phyloP scores from a whole-genome alignment of 2,797 vertebrate species.

The Parotocinclus haroldoi region DNA sequence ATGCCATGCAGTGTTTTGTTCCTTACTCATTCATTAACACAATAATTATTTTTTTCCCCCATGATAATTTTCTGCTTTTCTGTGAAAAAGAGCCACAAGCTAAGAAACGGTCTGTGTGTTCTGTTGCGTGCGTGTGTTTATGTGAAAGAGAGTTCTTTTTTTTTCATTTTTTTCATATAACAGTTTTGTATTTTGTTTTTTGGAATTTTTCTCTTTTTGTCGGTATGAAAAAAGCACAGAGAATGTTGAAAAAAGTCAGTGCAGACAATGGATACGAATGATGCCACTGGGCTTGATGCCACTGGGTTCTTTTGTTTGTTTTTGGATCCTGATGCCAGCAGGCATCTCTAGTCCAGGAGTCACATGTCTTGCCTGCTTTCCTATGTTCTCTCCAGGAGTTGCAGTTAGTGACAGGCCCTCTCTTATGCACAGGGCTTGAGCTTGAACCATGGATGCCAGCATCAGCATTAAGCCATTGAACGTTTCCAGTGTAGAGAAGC shows the following conservation, averaged over 20 bases:
- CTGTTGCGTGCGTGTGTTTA: conserved; percentile 34
- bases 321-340: conserved; percentile 43
- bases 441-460: conserved; percentile 54
- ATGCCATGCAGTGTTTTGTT: conserved; percentile 74
- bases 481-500: conserved; percentile 50
- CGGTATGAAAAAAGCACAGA: conserved; percentile 67
- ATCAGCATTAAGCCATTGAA: conserved; percentile 49
- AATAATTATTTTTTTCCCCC: conserved; percentile 63
- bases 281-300: conserved; percentile 57
- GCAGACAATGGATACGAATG: conserved; percentile 75
- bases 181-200: conserved; percentile 52
- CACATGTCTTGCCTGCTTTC: conserved; percentile 52
- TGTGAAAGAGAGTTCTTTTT: conserved; percentile 54
- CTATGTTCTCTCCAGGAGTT: conserved; percentile 7
- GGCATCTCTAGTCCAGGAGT: conserved; percentile 51
- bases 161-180: conserved; percentile 50
- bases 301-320: conserved; percentile 45
- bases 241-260: conserved; percentile 73
- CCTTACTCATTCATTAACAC: conserved; percentile 64
- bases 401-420: conserved; percentile 9
- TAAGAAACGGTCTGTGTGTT: conserved; percentile 55
- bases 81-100: conserved; percentile 60
- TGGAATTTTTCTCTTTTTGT: conserved; percentile 53
- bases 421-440: conserved; percentile 30
- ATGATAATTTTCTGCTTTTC: conserved; percentile 64